phyloP scores from a whole-genome alignment of 1,140 invertebrate species.

The Samia ricini region DNA sequence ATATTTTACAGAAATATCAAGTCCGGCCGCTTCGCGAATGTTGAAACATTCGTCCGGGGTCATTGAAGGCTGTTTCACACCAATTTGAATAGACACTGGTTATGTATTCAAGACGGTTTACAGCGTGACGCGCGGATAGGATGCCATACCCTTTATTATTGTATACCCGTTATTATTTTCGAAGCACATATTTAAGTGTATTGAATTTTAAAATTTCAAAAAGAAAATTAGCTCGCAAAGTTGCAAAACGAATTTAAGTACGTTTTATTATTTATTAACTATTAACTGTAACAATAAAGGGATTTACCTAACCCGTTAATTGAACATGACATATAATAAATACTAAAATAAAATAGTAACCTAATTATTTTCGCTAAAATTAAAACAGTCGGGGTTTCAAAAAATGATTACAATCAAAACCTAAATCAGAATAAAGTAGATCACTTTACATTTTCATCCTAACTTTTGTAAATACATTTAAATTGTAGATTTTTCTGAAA shows the following conservation, averaged over 20 bases:
- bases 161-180: constrained; percentile 21
- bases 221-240: not conserved
- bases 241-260: too few relatives aligned
- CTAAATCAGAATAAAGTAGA: too few relatives aligned
- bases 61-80: constrained; percentile 26
- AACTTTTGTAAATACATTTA: too few relatives aligned
- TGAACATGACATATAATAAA: too few relatives aligned
- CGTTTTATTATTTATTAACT: too few relatives aligned
- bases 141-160: constrained; percentile 21
- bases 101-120: constrained; percentile 29
- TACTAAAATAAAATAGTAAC: too few relatives aligned
- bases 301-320: too few relatives aligned
- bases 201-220: not conserved
- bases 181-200: constrained; percentile 4
- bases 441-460: too few relatives aligned
- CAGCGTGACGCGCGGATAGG: constrained; percentile 24
- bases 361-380: too few relatives aligned
- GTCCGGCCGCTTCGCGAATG: constrained; percentile 10
- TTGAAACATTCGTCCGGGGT: constrained; percentile 22
- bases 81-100: constrained; percentile 31
- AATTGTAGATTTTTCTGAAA: not conserved
- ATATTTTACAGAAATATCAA: constrained; percentile 3
- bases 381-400: too few relatives aligned
- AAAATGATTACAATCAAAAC: too few relatives aligned
- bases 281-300: too few relatives aligned